Percentiles rank a stretch among this genome's conserved stretches.
Evolutionary conservation across 2,797 vertebrate species (phyloP).

Genomic region (Sarcophilus harrisii): DNA sequence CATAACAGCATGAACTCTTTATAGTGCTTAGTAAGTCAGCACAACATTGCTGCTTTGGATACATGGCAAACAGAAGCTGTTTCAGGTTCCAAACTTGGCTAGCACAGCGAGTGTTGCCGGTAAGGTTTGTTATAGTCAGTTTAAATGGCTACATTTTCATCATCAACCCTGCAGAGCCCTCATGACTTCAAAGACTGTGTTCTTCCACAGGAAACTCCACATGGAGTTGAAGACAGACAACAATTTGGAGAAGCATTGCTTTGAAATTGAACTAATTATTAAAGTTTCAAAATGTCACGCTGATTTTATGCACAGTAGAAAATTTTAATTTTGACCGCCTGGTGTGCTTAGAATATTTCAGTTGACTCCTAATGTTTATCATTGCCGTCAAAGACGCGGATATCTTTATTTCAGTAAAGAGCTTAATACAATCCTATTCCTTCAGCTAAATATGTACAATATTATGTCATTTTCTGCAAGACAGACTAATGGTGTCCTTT

Average conservation of each 20-base stretch:
- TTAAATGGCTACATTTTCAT: slow-evolving; percentile 60
- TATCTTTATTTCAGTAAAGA: slow-evolving; percentile 41
- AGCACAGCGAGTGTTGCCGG: slow-evolving; percentile 12
- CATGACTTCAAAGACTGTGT: slow-evolving; percentile 50
- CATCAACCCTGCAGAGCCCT: slow-evolving; percentile 24
- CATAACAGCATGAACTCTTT: not conserved
- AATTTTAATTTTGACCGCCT: slow-evolving; percentile 49
- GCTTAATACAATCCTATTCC: slow-evolving; percentile 39
- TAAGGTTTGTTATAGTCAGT: slow-evolving; percentile 57
- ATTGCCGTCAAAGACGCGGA: slow-evolving; percentile 25
- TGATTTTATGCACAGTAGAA: slow-evolving; percentile 56
- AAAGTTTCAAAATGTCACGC: slow-evolving; percentile 57
- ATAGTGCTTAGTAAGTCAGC: not conserved
- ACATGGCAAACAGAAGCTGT: not conserved
- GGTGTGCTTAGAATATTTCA: slow-evolving; percentile 34
- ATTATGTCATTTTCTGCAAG: not conserved
- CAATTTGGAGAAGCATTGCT: slow-evolving; percentile 39
- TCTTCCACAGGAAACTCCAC: slow-evolving; percentile 44
- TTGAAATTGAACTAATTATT: slow-evolving; percentile 68
- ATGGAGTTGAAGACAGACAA: slow-evolving; percentile 47
- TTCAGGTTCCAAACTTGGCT: slow-evolving; percentile 36
- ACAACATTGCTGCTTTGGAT: slow-evolving; percentile 37
- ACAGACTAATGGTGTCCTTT: slow-evolving; percentile 1
- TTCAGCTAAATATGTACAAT: slow-evolving; percentile 33
- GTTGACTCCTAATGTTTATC: slow-evolving; percentile 39